Evolutionary conservation across 1,140 invertebrate species (phyloP), one percentile per base, ranked within the genome.

Genomic region (Helicoverpa armigera): DNA sequence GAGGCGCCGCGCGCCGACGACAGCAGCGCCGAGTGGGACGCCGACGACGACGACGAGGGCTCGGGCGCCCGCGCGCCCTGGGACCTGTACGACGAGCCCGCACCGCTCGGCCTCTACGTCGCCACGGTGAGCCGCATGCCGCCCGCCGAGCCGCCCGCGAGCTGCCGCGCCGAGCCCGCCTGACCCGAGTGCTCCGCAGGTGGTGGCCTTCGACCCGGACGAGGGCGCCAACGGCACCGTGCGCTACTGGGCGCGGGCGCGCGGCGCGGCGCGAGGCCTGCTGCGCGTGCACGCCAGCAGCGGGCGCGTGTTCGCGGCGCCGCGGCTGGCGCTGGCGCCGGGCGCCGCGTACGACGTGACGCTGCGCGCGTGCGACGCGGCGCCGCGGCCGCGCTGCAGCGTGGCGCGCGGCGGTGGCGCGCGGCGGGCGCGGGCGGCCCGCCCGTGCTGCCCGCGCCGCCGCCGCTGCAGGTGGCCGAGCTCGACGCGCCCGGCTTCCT

Each of bases 121-220:
- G 87, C 86, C 61, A 92, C 91, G 51, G 90, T 92, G 35, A 85
- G 14, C 29, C 13, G 69, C 69, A 53, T 31, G 50, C 18, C 23
- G 12, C 50, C 10, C 51, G 50, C 11, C n/a, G n/a, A n/a, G n/a
- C 16, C 11, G 18, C 48, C 7, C 2, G 43, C 31, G 31, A 23
- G 11, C 14, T 16, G 65, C 56, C 11, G 10, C 23, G 51, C 43
- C 31, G 70, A n/a, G 12, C 70, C 51, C 12, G 9, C 4, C 10
- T 13, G 13, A 7, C 16, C 14, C 63, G 31, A 9, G 12, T 12
- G 12, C 5, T 65, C 3, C 23, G 76, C 91, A 99, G 98, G 98
- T 99, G 67, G 95, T 98, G 51, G 98, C 98, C 3, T 96, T 97
- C 70, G 98, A 99, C 91, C 95, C 96, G 86, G 98, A 99, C 92